These are phyloP conservation scores for Columba janthina DNA, from an alignment of 2,113 vertebrate species.

Conservation along the genomic window DNA sequence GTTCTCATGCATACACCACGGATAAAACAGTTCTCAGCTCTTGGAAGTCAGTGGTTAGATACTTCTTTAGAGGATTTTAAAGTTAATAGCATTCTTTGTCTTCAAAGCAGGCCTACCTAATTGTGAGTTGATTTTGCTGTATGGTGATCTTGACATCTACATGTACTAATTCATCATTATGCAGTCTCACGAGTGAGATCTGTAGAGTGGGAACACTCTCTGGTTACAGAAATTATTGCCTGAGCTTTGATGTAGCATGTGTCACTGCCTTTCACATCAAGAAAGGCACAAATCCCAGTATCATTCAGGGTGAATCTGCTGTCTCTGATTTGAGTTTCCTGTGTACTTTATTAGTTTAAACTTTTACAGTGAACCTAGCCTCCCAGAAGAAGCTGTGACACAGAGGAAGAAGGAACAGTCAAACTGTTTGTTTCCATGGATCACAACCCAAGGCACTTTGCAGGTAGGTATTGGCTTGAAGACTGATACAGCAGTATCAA, in stretches of 20 bases:
- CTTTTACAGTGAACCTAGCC: not conserved
- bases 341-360: not conserved
- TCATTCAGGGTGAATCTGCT: not conserved
- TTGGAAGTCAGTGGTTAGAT: not conserved
- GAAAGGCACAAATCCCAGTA: not conserved
- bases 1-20: not conserved
- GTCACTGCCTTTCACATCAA: not conserved
- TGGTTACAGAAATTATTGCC: not conserved
- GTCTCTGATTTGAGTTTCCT: not conserved
- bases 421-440: not conserved
- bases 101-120: not conserved
- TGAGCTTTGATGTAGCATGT: not conserved
- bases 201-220: not conserved
- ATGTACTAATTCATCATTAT: not conserved
- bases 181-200: not conserved
- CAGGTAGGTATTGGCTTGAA: not conserved
- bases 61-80: not conserved
- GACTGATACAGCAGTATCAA: not conserved
- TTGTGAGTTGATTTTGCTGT: not conserved
- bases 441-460: not conserved
- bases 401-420: not conserved
- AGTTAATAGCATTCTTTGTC: not conserved
- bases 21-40: not conserved
- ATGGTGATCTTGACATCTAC: not conserved
- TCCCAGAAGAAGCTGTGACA: not conserved